Evolutionary conservation across 2,797 vertebrate genomes (phyloP).

Genomic region (Danio albolineatus): DNA sequence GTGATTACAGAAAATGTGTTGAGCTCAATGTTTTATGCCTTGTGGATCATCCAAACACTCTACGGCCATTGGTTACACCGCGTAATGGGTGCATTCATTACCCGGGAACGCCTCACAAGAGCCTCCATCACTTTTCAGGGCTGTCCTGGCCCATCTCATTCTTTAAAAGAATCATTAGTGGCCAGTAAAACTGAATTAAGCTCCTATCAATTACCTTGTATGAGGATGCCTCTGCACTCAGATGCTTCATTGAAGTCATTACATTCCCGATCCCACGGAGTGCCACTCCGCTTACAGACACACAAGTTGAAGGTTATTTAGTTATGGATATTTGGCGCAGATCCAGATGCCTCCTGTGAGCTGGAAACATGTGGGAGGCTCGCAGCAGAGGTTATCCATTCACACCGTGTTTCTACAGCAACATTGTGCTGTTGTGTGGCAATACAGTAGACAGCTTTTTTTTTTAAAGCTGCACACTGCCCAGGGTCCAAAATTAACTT

Average conservation of each 20-base stretch:
- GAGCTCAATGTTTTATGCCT: constrained; percentile 46
- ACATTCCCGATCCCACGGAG: constrained; percentile 43
- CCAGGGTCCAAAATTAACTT: neutral
- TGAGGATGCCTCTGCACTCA: constrained; percentile 47
- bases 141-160: constrained; percentile 60
- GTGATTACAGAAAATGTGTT: constrained; percentile 51
- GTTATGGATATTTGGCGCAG: constrained; percentile 45
- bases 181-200: constrained; percentile 65
- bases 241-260: constrained; percentile 52
- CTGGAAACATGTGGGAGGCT: constrained; percentile 38
- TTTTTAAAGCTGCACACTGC: constrained; percentile 7
- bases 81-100: constrained; percentile 56
- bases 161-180: constrained; percentile 63
- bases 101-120: constrained; percentile 31
- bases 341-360: constrained; percentile 31
- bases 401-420: constrained; percentile 16
- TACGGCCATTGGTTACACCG: constrained; percentile 45
- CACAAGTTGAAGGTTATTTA: constrained; percentile 63
- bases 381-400: constrained; percentile 21
- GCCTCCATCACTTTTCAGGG: constrained; percentile 53
- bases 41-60: constrained; percentile 44
- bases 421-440: neutral
- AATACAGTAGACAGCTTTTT: neutral
- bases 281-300: constrained; percentile 21
- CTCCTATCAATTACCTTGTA: constrained; percentile 57